phyloP scores from a whole-genome alignment of 2,888 invertebrate species.

The Lasius fuliginosus region DNA sequence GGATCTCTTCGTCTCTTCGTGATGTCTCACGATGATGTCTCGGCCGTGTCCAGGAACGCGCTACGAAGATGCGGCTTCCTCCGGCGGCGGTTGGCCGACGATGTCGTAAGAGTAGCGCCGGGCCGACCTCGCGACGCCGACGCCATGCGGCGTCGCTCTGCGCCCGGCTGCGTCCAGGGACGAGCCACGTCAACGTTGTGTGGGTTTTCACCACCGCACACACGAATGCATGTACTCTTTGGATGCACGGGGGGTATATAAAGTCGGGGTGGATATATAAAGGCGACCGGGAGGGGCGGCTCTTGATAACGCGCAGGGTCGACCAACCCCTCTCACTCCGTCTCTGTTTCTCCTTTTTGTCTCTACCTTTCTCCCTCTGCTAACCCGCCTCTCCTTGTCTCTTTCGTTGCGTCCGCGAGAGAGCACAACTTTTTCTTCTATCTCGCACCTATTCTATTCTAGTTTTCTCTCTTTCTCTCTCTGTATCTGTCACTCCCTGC shows the following conservation, averaged over 20 bases:
- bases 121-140: slow-evolving; percentile 88
- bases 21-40: slow-evolving; percentile 35
- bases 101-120: slow-evolving; percentile 51
- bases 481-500: slow-evolving; percentile 1
- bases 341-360: slow-evolving; percentile 29
- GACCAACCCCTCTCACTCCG: slow-evolving; percentile 79
- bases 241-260: slow-evolving; percentile 66
- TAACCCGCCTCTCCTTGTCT: slow-evolving; percentile 31
- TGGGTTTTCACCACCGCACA: slow-evolving; percentile 67
- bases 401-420: not conserved
- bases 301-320: slow-evolving; percentile 83
- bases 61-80: slow-evolving; percentile 69
- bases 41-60: slow-evolving; percentile 36
- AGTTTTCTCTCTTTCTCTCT: slow-evolving; percentile 11
- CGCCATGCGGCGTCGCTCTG: slow-evolving; percentile 88
- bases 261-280: slow-evolving; percentile 77
- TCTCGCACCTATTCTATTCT: not conserved
- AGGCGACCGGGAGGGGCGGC: slow-evolving; percentile 79
- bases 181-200: slow-evolving; percentile 68
- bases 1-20: slow-evolving; percentile 21
- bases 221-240: slow-evolving; percentile 61
- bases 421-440: slow-evolving; percentile 24
- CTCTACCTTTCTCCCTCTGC: slow-evolving; percentile 32
- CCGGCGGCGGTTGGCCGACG: slow-evolving; percentile 80
- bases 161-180: slow-evolving; percentile 79